phyloP scores from a whole-genome alignment of 2,797 vertebrate species.

The Centroberyx gerrardi region DNA sequence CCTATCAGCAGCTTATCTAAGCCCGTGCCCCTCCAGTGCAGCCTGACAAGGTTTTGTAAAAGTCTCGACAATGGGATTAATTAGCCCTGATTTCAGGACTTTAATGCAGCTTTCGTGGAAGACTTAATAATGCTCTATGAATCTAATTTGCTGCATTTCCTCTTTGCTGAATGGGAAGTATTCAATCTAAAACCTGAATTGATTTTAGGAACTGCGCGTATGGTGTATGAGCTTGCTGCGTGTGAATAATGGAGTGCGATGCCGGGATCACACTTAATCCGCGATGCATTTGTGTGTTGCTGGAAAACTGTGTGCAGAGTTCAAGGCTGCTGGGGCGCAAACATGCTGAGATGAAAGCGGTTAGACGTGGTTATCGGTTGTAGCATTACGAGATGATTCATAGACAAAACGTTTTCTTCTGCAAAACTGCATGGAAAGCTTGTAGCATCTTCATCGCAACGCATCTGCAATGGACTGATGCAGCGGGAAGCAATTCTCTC shows the following conservation, averaged over 20 bases:
- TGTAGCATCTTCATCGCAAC: too few species aligned
- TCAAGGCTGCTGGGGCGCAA: too few species aligned
- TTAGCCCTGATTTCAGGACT: constrained; percentile 59
- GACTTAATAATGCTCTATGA: constrained; percentile 32
- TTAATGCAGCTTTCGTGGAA: constrained; percentile 48
- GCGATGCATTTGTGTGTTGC: neutral
- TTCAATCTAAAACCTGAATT: constrained; percentile 15
- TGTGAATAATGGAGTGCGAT: neutral
- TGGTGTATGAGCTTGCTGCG: neutral
- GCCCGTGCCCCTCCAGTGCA: constrained; percentile 25
- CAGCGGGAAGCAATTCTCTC: too few species aligned
- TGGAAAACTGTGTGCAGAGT: neutral
- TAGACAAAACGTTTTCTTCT: too few species aligned
- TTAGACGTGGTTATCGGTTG: too few species aligned
- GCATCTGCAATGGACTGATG: too few species aligned
- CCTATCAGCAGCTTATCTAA: constrained; percentile 64
- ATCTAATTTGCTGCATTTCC: constrained; percentile 40
- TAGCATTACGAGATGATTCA: too few species aligned
- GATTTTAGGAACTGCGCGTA: constrained; percentile 7
- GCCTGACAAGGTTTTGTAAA: constrained; percentile 54
- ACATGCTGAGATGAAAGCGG: too few species aligned
- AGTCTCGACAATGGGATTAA: constrained; percentile 65
- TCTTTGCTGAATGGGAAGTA: constrained; percentile 19
- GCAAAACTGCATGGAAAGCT: too few species aligned
- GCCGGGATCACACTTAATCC: constrained; percentile 5